Evolutionary conservation across 2,113 vertebrate species (phyloP).

Genomic region (Colaptes auratus): DNA sequence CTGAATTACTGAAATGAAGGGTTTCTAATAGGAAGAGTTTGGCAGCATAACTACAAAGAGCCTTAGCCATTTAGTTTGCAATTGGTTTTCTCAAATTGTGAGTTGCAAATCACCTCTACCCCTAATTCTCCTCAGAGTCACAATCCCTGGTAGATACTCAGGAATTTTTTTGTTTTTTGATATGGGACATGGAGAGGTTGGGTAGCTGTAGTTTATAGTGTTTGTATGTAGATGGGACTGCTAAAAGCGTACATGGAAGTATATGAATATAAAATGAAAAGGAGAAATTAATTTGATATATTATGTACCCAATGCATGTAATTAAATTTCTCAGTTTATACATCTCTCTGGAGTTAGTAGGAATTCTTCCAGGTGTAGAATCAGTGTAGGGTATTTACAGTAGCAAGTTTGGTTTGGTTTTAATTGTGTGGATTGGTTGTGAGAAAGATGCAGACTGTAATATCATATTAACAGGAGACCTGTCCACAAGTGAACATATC

Average conservation of each 20-base stretch:
- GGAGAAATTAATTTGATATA: neutral
- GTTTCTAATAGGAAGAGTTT: conserved; percentile 39
- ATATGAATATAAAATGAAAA: neutral
- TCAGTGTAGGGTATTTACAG: neutral
- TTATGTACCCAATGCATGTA: neutral
- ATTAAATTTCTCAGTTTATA: neutral
- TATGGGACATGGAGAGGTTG: neutral
- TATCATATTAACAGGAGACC: neutral
- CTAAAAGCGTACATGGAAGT: neutral
- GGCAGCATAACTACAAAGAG: conserved; percentile 5
- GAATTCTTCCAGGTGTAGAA: neutral
- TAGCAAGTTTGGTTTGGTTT: neutral
- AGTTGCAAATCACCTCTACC: neutral
- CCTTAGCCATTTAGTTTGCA: neutral
- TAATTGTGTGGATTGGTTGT: neutral
- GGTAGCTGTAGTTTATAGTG: neutral
- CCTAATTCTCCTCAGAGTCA: neutral
- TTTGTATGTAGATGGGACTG: neutral
- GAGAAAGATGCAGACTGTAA: neutral
- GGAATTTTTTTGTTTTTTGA: neutral
- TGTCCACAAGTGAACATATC: neutral
- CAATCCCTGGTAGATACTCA: neutral
- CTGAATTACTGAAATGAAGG: neutral
- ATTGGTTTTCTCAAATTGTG: neutral
- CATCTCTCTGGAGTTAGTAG: neutral